A percentile compares a stretch with the other conserved stretches of the same genome.
Evolutionary conservation across 2,797 vertebrate species (phyloP).

Genomic region (Cephalopachus bancanus): DNA sequence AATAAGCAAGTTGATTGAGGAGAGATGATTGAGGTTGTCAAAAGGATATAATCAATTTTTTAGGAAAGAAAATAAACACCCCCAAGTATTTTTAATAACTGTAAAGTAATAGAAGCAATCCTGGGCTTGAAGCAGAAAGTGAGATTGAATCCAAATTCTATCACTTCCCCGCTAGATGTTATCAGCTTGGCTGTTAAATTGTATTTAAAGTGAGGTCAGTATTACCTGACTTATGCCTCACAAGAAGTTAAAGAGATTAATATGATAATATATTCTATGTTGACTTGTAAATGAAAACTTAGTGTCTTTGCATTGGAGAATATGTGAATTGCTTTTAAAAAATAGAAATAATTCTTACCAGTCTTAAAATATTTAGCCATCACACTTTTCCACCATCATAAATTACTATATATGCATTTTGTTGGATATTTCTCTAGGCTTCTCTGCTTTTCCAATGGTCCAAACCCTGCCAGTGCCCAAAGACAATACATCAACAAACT

Average conservation of each 20-base stretch:
- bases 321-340: not conserved
- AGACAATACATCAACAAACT: not conserved
- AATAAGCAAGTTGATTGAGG: not conserved
- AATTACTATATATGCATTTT: not conserved
- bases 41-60: not conserved
- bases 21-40: not conserved
- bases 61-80: not conserved
- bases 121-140: not conserved
- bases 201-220: not conserved
- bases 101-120: not conserved
- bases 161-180: not conserved
- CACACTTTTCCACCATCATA: not conserved
- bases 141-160: not conserved
- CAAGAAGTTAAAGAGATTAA: not conserved
- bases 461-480: not conserved
- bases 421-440: not conserved
- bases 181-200: not conserved
- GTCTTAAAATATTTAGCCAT: not conserved
- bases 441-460: not conserved
- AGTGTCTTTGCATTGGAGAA: not conserved
- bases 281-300: not conserved
- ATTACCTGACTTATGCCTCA: not conserved
- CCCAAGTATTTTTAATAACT: constrained; percentile 33
- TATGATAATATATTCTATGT: not conserved
- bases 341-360: not conserved